Evolutionary conservation across 2,888 invertebrate genomes (phyloP).

Genomic region (Gymnosoma rotundatum): DNA sequence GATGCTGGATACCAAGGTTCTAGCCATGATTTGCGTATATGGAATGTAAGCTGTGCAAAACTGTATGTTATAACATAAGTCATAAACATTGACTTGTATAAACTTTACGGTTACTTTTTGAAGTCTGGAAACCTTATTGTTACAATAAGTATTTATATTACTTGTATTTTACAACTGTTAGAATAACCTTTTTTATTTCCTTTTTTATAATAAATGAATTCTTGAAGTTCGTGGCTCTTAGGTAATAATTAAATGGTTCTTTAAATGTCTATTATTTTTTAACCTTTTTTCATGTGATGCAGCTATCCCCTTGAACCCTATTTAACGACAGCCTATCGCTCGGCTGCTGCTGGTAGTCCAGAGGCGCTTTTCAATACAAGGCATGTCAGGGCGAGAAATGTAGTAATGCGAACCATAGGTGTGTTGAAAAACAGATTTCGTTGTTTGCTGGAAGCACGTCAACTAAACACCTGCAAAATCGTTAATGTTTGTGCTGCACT

Average conservation of each 20-base stretch:
- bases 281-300: too few relatives aligned
- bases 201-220: too few relatives aligned
- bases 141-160: too few relatives aligned
- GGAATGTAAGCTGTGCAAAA: background rate
- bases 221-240: slow-evolving; percentile 8
- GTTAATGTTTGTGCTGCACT: slow-evolving; percentile 34
- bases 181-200: too few relatives aligned
- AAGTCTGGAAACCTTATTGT: too few relatives aligned
- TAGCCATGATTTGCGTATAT: slow-evolving; percentile 11
- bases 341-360: slow-evolving; percentile 15
- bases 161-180: too few relatives aligned
- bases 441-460: too few relatives aligned
- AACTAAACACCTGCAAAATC: too few relatives aligned
- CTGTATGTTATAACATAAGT: background rate
- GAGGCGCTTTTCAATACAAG: slow-evolving; percentile 15
- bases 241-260: background rate
- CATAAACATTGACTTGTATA: too few relatives aligned
- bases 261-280: too few relatives aligned
- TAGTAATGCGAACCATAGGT: background rate
- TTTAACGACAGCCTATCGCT: slow-evolving; percentile 30
- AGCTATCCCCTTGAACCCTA: slow-evolving; percentile 20
- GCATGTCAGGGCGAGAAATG: background rate
- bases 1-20: slow-evolving; percentile 21
- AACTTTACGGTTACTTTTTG: too few relatives aligned
- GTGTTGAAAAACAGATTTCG: too few relatives aligned